Base-by-base conservation (phyloP, 2,888 invertebrate genomes). In the Panorpa germanica region DNA sequence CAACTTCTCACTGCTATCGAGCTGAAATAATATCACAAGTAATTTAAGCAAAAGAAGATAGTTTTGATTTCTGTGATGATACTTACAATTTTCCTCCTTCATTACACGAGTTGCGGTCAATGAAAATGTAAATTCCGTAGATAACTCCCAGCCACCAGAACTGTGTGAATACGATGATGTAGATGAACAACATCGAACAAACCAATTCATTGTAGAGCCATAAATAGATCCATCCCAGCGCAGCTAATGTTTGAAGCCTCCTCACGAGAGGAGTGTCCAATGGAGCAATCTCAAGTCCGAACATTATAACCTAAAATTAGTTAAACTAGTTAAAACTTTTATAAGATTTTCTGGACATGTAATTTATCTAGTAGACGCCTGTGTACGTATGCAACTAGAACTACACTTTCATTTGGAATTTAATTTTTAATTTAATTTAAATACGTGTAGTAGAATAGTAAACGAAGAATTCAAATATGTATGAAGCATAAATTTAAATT, bases 221-320 rank as follows among this genome's bases (percentile, higher is more conserved):
- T 16, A 69, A 54, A 32, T 69, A 51, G 37, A 85, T 70, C 70
- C 78, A 86, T 27, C 63, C 55, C 0, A 66, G 64, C 9, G 78
- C 82, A 0, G 76, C 71, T 6, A 86, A 47, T 4, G 90, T 91
- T 52, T 93, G 82, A 8, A 90, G 56, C 4, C 93, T 69, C 9
- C 91, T 61, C 10, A 66, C 55, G 32, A 75, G 45, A 0, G 91
- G 86, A 6, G 86, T 61, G 39, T 66, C 57, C 18, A 77, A 45
- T 0, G 93, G 91, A 1, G 88, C 91, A 61, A 90, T 88, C 54
- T 85, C 65, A 39, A 91, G 64, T 13, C 83, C 85, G 11, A 72
- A 45, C 2, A 65, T 38, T 41, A 57, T 45, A 45, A 46, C 21
- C n/a, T n/a, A n/a, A n/a, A n/a, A n/a, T n/a, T n/a, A n/a, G n/a